Base-by-base conservation (phyloP, 1,140 invertebrate genomes). In the Drosophila neocordata region DNA sequence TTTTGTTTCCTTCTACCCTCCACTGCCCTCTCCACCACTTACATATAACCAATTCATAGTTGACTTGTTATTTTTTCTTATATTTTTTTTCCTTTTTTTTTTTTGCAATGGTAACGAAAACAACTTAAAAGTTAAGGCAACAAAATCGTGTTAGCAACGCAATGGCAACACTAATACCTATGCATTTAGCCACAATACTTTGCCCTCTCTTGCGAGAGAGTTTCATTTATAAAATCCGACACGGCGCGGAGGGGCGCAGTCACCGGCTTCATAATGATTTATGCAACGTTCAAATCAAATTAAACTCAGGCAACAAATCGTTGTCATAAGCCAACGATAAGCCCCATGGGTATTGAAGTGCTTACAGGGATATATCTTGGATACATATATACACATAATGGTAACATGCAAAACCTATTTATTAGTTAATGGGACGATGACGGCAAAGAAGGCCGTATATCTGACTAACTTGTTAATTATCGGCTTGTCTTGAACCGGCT, bases 171-270 rank as follows among this genome's bases (percentile, higher is more conserved):
- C 24, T 12, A 59, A 31, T 34, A 68, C n/a, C 56, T 37, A 59
- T 13, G 13, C 34, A 38, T 27, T 38, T 24, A 20, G 37, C 35
- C 24, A 22, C 22, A 55, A 63, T 31, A 62, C 20, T 41, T 68
- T 65, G 52, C n/a, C 57, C 79, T 63, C 64, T 63, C 53, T 56
- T 66, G 73, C 61, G 65, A 66, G 56, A 65, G 53, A 27, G 55
- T 73, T 67, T 78, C 79, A 82, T 82, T 78, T 82, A 78, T 71
- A 74, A 78, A 75, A 77, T 83, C 69, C 18, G 70, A 78, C 68
- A 82, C 75, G 44, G 27, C 75, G 67, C 71, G 57, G 61, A 82
- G 74, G 79, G 79, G 70, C 62, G 57, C 74, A 78, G 57, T 71
- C 65, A 31, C n/a, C 48, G 35, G 61, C 35, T 58, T 35, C 65